Evolutionary conservation across 1,140 invertebrate species (phyloP), one percentile per base, ranked within the genome.

Genomic region (Trichonephila clavipes): DNA sequence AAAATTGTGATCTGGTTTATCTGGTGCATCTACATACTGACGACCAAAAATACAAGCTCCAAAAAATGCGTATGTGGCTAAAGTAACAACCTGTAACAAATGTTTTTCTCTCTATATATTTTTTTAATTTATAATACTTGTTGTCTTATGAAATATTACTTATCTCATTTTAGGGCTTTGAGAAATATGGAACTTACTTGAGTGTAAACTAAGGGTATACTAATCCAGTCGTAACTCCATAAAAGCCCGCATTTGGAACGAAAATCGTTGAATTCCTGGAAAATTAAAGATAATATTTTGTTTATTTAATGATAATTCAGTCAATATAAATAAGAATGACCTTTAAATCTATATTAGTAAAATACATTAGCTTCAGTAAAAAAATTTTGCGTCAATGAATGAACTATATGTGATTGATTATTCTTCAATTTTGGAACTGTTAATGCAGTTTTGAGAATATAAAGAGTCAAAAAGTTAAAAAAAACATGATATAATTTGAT

Each of bases 161-260:
- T 18, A 6, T 1, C 0, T 10, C 10, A 34, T 72, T 18, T 40
- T 34, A 18, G 1, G 18, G 4, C 5, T 34, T 4, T 6, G 14
- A 77, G 18, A 6, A 40, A 10, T 12, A 34, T 40, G 19, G 12
- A 12, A 87, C 83, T 72, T 88, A 99, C 99, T 98, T 99, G 99
- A 89, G 99, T 99, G 96, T 99, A 99, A 92, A 99, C 99, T 51
- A 99, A 97, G 72, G 99, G 99, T 94, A 99, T 98, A 95, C 98
- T 99, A 95, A 99, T 98, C 95, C 98, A 99, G 96, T 99, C 99
- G 96, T 99, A 99, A 94, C 97, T 97, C 96, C 97, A 97, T 88
- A 98, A 96, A 90, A 97, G 95, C 24, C 97, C 97, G 95, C 97
- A 97, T 95, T 97, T 97, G 1, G 96, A 96, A 88, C 97, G 96